phyloP scores from a whole-genome alignment of 2,113 vertebrate species.

The Gadus chalcogrammus region DNA sequence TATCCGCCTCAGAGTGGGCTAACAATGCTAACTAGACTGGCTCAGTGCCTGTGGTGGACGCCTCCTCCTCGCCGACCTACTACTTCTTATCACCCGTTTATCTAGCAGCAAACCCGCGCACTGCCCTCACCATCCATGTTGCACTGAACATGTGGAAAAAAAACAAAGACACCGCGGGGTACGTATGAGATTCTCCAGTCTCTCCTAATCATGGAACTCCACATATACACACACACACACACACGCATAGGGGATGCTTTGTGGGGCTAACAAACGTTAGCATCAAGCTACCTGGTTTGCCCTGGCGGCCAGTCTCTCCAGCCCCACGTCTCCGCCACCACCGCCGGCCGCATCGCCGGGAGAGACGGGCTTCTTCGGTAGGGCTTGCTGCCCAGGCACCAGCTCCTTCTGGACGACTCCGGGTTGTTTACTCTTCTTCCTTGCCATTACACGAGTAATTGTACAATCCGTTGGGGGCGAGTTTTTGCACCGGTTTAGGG shows the following conservation, averaged over 20 bases:
- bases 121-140: too few relatives aligned
- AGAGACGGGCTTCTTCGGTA: constrained; percentile 73
- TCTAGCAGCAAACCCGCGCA: background rate
- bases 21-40: constrained; percentile 1
- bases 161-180: too few relatives aligned
- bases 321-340: constrained; percentile 67
- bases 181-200: too few relatives aligned
- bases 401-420: constrained; percentile 73
- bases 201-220: too few relatives aligned
- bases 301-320: constrained; percentile 77
- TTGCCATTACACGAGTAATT: constrained; percentile 75
- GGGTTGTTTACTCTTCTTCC: constrained; percentile 85
- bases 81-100: constrained; percentile 45
- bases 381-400: constrained; percentile 72
- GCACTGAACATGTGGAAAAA: too few relatives aligned
- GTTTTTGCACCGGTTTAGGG: constrained; percentile 67
- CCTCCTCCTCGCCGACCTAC: constrained; percentile 3
- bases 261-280: background rate
- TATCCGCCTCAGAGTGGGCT: constrained; percentile 31
- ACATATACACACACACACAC: too few relatives aligned
- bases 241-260: constrained; percentile 2
- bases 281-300: constrained; percentile 68
- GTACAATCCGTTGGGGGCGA: constrained; percentile 60
- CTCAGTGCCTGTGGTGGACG: background rate
- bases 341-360: constrained; percentile 74